Evolutionary conservation across 2,797 vertebrate species (phyloP).

Genomic region (Anas georgica): DNA sequence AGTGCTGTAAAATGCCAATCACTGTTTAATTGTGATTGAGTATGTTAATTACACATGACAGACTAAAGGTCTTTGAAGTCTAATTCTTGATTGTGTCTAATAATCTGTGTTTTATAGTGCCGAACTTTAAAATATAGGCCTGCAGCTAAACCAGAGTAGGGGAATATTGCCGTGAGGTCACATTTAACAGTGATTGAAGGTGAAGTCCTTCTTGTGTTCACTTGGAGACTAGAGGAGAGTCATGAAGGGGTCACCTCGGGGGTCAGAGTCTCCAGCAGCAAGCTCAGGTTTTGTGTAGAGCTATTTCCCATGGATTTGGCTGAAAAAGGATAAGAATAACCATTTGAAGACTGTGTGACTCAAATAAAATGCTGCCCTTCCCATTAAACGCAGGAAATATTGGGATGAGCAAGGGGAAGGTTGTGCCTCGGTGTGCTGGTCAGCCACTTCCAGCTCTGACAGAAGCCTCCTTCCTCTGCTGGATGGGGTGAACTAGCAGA

Average conservation of each 20-base stretch:
- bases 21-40: slow-evolving; percentile 67
- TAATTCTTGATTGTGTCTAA: slow-evolving; percentile 76
- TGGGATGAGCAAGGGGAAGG: background rate
- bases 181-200: slow-evolving; percentile 58
- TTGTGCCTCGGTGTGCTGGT: background rate
- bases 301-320: background rate
- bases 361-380: background rate
- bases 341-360: background rate
- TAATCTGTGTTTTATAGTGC: slow-evolving; percentile 70
- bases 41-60: slow-evolving; percentile 76
- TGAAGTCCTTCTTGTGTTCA: slow-evolving; percentile 49
- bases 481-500: background rate
- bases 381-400: background rate
- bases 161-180: slow-evolving; percentile 64
- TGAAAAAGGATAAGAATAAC: background rate
- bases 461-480: background rate
- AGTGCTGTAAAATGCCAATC: slow-evolving; percentile 71
- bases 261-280: background rate
- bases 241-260: background rate
- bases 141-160: slow-evolving; percentile 54
- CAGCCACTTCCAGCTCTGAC: background rate
- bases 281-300: background rate
- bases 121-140: slow-evolving; percentile 66
- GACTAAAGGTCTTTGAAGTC: slow-evolving; percentile 75
- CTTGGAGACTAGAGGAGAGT: slow-evolving; percentile 36